These are phyloP conservation scores for Drosophila burlai DNA, from an alignment of 1,140 invertebrate species.

Conservation along the genomic window DNA sequence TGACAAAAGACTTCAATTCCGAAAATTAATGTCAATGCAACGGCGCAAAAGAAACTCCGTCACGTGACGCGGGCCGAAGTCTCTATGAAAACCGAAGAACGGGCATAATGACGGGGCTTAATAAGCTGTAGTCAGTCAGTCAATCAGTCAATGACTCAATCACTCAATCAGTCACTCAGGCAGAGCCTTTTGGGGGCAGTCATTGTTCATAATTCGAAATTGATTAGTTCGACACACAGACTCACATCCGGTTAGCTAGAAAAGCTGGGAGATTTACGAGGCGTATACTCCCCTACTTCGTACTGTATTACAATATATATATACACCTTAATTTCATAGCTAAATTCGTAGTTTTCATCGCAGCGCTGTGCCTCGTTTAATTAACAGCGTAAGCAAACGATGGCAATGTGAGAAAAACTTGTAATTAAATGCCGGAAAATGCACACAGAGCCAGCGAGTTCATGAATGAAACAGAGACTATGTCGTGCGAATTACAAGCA, in stretches of 20 bases:
- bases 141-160: constrained; percentile 29
- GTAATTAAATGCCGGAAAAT: constrained; percentile 74
- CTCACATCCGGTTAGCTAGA: constrained; percentile 63
- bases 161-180: constrained; percentile 26
- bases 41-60: constrained; percentile 56
- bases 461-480: constrained; percentile 30
- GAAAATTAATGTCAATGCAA: constrained; percentile 71
- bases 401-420: constrained; percentile 59
- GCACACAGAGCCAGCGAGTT: constrained; percentile 3
- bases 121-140: constrained; percentile 35
- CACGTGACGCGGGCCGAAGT: constrained; percentile 57
- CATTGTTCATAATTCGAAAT: constrained; percentile 76
- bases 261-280: constrained; percentile 23
- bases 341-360: constrained; percentile 16
- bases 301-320: not conserved
- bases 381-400: constrained; percentile 56
- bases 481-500: constrained; percentile 15
- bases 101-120: constrained; percentile 47
- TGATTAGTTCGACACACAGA: constrained; percentile 62
- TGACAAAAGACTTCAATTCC: constrained; percentile 52
- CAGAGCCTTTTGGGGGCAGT: constrained; percentile 50
- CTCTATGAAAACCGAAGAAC: constrained; percentile 29
- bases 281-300: constrained; percentile 11
- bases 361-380: constrained; percentile 40
- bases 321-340: not conserved